Percentiles rank a stretch among this genome's conserved stretches.
Evolutionary conservation across 2,797 vertebrate genomes (phyloP).

Genomic region (Lagorchestes hirsutus): DNA sequence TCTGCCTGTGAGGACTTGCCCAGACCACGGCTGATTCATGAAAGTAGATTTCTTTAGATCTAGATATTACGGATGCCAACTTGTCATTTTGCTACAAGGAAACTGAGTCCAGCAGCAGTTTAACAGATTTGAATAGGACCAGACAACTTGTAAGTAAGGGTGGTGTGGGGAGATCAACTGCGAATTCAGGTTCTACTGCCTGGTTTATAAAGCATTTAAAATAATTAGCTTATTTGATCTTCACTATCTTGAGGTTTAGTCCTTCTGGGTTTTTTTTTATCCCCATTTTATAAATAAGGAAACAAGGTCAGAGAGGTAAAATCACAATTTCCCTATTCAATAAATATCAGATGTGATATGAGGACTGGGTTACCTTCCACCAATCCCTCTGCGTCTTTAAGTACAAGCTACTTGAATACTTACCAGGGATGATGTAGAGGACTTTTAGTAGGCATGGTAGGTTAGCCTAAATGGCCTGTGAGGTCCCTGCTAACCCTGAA

Average conservation of each 20-base stretch:
- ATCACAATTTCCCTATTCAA: not conserved
- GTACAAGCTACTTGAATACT: not conserved
- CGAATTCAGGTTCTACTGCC: not conserved
- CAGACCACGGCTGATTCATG: not conserved
- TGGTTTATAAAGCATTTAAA: not conserved
- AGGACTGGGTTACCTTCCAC: not conserved
- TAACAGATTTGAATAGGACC: not conserved
- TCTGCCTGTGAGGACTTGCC: not conserved
- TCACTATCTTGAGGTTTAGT: not conserved
- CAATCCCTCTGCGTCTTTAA: not conserved
- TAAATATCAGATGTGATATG: not conserved
- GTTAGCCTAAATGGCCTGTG: not conserved
- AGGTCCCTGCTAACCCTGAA: not conserved
- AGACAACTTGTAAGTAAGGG: not conserved
- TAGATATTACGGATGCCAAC: not conserved
- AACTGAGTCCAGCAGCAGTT: constrained; percentile 17
- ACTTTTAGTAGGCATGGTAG: not conserved
- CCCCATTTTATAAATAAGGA: not conserved
- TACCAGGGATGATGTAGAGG: not conserved
- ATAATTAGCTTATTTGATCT: not conserved
- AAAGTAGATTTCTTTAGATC: not conserved
- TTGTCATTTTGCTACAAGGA: not conserved
- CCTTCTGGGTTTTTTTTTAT: not conserved
- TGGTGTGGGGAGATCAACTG: not conserved
- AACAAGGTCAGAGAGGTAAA: not conserved